Conservation (phyloP, 2,797 vertebrate species). For the Pangasius larnaudii region DNA sequence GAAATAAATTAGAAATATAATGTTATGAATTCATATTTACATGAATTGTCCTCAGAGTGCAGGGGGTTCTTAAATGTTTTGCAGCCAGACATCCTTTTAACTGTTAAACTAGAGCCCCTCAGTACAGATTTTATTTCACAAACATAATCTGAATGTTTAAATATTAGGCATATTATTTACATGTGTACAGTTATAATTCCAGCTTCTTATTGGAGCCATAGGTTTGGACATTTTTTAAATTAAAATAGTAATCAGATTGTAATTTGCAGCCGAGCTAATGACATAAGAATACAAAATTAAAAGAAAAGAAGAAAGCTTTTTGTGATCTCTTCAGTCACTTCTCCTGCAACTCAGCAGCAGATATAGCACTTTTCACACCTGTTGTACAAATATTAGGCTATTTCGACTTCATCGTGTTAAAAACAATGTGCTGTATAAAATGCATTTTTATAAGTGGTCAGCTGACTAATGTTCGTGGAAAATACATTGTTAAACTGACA, state of each 20-base stretch:
- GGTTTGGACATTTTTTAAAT: background rate
- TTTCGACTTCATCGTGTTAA: background rate
- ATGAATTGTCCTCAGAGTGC: background rate
- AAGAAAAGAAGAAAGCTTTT: background rate
- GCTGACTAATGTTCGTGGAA: background rate
- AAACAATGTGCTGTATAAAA: background rate
- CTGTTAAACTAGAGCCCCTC: background rate
- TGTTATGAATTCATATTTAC: background rate
- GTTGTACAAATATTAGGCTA: background rate
- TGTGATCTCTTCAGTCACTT: background rate
- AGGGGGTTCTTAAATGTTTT: background rate
- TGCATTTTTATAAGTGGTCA: background rate
- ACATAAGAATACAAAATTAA: background rate
- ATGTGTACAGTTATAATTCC: background rate
- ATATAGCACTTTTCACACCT: background rate
- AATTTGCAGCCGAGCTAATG: background rate
- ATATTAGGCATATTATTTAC: background rate
- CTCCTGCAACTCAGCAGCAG: background rate
- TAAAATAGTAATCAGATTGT: background rate
- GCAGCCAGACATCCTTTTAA: background rate
- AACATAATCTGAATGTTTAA: background rate
- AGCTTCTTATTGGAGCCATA: background rate
- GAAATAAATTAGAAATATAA: background rate
- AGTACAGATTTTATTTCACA: background rate
- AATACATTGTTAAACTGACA: background rate